A percentile compares a stretch with the other conserved stretches of the same genome.
Conservation (phyloP, 1,140 invertebrate genomes). For the Drosophila oshimai region DNA sequence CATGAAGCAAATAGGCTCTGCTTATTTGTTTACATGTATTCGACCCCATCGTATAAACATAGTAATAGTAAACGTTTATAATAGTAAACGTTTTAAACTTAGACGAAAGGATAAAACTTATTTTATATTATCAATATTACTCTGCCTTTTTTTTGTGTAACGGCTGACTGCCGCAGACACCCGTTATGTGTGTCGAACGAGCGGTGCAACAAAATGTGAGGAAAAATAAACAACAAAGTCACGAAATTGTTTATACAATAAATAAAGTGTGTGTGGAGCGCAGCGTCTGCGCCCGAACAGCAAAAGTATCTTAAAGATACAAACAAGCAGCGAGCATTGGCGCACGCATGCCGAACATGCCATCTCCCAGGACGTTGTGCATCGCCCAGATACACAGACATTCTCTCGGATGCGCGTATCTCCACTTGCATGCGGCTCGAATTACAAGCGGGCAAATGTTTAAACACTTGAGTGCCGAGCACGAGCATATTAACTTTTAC, state of each 20-base stretch:
- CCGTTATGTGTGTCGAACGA: conserved; percentile 69
- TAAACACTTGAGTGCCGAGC: conserved; percentile 76
- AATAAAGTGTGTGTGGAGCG: conserved; percentile 59
- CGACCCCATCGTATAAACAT: too few species aligned
- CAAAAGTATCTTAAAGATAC: conserved; percentile 80
- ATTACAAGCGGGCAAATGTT: conserved; percentile 78
- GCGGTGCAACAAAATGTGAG: conserved; percentile 65
- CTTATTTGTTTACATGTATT: too few species aligned
- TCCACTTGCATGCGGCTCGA: conserved; percentile 66
- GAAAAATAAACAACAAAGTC: conserved; percentile 76
- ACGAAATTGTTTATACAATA: conserved; percentile 79
- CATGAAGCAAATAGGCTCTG: too few species aligned
- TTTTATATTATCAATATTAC: too few species aligned
- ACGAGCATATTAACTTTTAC: conserved; percentile 76
- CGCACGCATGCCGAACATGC: conserved; percentile 58
- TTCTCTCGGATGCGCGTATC: conserved; percentile 40
- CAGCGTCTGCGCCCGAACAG: conserved; percentile 53
- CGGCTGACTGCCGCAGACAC: conserved; percentile 30
- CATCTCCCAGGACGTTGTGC: conserved; percentile 26
- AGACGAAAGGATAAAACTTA: too few species aligned
- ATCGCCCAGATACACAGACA: conserved; percentile 18
- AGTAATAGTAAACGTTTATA: too few species aligned
- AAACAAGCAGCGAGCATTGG: conserved; percentile 57
- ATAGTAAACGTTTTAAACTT: too few species aligned
- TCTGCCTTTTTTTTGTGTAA: conserved; percentile 4